A percentile compares a stretch with the other conserved stretches of the same genome.
These are phyloP conservation scores for Pseudoips prasinana DNA, from an alignment of 2,888 invertebrate genomes.

Conservation along the genomic window DNA sequence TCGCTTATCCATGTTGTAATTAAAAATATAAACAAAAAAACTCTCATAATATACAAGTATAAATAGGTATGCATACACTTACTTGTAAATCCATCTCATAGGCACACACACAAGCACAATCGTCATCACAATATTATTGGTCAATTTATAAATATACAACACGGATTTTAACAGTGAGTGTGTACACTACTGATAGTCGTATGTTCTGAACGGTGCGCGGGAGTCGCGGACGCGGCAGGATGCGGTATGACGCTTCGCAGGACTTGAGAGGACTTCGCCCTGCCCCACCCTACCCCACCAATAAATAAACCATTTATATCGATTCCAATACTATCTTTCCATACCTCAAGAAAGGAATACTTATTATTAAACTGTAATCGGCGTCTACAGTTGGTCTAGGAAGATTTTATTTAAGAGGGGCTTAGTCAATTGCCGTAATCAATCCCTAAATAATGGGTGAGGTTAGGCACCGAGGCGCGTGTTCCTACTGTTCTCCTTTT, in stretches of 20 bases:
- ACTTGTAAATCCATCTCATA: conserved; percentile 68
- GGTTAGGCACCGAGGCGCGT: too few relatives aligned
- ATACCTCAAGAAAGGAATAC: too few relatives aligned
- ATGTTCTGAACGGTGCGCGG: conserved; percentile 13
- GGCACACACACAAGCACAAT: conserved; percentile 46
- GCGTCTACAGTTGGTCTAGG: too few relatives aligned
- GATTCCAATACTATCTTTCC: conserved; percentile 4
- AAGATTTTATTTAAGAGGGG: too few relatives aligned
- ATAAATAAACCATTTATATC: conserved; percentile 20
- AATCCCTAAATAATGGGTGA: too few relatives aligned
- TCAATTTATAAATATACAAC: conserved; percentile 23
- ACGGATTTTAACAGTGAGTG: conserved; percentile 23
- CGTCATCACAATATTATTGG: conserved; percentile 35
- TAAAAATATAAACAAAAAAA: background rate
- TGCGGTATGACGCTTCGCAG: conserved; percentile 32
- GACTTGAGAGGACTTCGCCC: conserved; percentile 5
- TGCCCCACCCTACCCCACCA: conserved; percentile 12
- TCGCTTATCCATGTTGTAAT: too few relatives aligned
- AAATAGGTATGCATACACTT: conserved; percentile 27
- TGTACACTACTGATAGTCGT: conserved; percentile 19
- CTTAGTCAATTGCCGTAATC: too few relatives aligned
- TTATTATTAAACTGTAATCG: too few relatives aligned
- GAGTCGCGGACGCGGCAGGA: conserved; percentile 38
- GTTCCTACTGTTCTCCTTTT: too few relatives aligned
- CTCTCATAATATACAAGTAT: conserved; percentile 1